Evolutionary conservation across 2,113 vertebrate genomes (phyloP).

Genomic region (Microtus ochrogaster): DNA sequence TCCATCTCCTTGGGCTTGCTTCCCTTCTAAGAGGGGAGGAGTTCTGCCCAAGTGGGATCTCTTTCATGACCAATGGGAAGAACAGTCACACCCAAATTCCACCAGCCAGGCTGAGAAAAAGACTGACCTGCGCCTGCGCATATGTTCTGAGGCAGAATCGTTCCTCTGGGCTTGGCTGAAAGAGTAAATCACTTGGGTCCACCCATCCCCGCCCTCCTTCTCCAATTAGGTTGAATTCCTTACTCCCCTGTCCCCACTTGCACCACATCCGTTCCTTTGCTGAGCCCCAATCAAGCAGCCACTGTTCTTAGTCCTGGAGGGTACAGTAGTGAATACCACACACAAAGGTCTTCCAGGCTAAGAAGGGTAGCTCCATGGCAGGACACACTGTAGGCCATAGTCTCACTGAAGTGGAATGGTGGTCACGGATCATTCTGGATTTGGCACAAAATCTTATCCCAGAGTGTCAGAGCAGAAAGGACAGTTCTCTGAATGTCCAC

Average conservation of each 20-base stretch:
- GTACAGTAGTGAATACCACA: neutral
- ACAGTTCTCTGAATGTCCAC: neutral
- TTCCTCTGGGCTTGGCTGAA: constrained; percentile 1
- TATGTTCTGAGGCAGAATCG: neutral
- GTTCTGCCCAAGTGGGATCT: neutral
- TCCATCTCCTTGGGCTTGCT: neutral
- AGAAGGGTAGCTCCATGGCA: neutral
- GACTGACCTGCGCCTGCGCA: neutral
- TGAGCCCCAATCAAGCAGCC: neutral
- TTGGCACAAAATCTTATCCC: neutral
- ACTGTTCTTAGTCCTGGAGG: neutral
- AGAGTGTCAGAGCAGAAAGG: constrained; percentile 28
- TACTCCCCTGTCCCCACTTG: neutral
- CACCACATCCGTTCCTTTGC: neutral
- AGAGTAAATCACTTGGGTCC: neutral
- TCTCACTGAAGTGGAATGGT: constrained; percentile 5
- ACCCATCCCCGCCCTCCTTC: neutral
- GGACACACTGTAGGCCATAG: neutral
- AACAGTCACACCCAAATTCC: constrained; percentile 26
- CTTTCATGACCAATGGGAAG: neutral
- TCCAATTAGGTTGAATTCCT: neutral
- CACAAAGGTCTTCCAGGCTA: neutral
- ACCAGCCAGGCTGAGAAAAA: neutral
- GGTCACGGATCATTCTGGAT: neutral
- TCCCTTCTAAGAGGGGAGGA: neutral